Evolutionary conservation across 2,888 invertebrate genomes (phyloP), one percentile per base, ranked within the genome.

Genomic region (Icerya purchasi): DNA sequence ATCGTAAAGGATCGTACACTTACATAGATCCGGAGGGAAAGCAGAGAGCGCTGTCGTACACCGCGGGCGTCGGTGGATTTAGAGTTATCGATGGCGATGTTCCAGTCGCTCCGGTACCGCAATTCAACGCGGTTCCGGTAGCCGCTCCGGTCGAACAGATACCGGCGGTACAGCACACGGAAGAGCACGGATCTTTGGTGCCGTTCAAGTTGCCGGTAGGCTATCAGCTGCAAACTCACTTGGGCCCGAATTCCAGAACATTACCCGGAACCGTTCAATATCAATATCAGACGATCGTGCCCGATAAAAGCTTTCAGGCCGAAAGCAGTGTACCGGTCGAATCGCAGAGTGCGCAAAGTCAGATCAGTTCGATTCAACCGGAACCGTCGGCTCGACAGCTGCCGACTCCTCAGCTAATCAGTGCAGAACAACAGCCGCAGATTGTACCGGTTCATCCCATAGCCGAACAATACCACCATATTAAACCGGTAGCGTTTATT

Each of bases 21-120:
- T 89, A 89, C 73, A 80, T 89, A 56, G 89, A 89, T 72, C 86
- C 87, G 36, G 81, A 77, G 52, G 89, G 89, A 50, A 79, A 86
- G 71, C 80, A 82, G 67, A 81, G 84, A 66, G 87, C 86, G 23
- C 81, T 89, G 68, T 80, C 79, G 65, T 90, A 88, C 72, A 82
- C 88, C 10, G 89, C 89, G 36, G 89, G 88, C 67, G 88, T 87
- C 73, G 80, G 86, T 70, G 88, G 82, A 66, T 78, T 67, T 65
- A 64, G 65, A 75, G 87, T 88, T 10, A 75, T 75, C 54, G 89
- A 89, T 36, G 89, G 88, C 68, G 85, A 86, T 70, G 77, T 86
- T 14, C 68, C 67, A 49, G 66, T 63, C 18, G 56, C 66, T 66
- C 56, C 53, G 3, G 50, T 50, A 50, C 2, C 50, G 18, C 53